Conservation (phyloP, 2,888 invertebrate genomes). For the Plusia festucae region DNA sequence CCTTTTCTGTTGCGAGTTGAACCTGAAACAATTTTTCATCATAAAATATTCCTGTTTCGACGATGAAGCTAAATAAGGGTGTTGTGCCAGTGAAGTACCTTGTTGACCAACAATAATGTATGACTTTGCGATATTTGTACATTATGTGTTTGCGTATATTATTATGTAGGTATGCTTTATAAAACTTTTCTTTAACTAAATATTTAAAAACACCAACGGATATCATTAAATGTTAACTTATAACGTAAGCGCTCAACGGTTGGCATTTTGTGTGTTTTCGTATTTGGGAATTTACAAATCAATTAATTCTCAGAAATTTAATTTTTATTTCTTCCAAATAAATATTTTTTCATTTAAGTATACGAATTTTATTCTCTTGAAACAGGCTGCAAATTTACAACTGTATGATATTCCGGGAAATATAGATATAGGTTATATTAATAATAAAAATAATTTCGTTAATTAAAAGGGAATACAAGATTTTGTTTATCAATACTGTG, state of each 20-base stretch:
- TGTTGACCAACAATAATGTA: background rate
- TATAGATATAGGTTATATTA: slow-evolving; percentile 28
- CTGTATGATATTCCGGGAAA: slow-evolving; percentile 7
- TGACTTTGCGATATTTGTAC: background rate
- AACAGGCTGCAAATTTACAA: slow-evolving; percentile 13
- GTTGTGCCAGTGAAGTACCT: slow-evolving; percentile 3
- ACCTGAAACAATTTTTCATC: slow-evolving; percentile 3
- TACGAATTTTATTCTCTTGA: slow-evolving; percentile 25
- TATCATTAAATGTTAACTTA: no score
- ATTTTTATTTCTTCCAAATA: background rate
- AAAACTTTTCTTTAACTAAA: no score
- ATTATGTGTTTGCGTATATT: background rate
- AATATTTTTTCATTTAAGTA: slow-evolving; percentile 24
- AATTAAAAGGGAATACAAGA: background rate
- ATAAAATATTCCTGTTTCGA: slow-evolving; percentile 23
- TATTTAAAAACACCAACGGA: no score
- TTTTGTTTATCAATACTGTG: slow-evolving; percentile 38
- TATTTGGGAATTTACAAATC: background rate
- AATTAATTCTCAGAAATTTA: background rate
- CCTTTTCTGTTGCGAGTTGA: background rate
- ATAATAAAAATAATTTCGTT: slow-evolving; percentile 15
- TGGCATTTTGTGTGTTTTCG: no score
- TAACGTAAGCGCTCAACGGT: no score
- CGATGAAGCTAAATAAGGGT: background rate
- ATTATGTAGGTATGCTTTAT: no score